Evolutionary conservation across 2,113 vertebrate genomes (phyloP).

Genomic region (Micronisus gabar): DNA sequence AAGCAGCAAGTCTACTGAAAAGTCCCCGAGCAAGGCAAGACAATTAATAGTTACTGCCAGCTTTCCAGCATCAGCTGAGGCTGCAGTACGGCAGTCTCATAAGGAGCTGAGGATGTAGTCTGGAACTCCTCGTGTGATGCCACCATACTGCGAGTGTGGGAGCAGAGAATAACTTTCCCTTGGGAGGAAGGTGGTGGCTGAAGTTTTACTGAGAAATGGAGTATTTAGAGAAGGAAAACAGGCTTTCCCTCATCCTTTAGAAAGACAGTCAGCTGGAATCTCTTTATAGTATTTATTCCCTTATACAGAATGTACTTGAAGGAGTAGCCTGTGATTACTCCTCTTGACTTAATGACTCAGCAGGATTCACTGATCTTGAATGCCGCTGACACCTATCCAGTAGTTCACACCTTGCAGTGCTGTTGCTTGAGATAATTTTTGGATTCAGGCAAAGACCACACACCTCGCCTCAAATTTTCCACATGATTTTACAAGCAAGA

Average conservation of each 20-base stretch:
- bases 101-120: background rate
- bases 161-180: background rate
- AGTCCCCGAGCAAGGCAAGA: background rate
- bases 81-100: background rate
- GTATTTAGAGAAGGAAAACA: background rate
- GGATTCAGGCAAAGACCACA: background rate
- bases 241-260: background rate
- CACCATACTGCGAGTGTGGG: background rate
- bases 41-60: background rate
- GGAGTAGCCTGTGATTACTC: background rate
- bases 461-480: background rate
- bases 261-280: background rate
- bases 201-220: background rate
- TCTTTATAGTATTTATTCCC: background rate
- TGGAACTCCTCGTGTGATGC: fast-evolving
- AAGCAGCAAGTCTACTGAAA: background rate
- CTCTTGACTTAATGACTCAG: background rate
- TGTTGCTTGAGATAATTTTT: background rate
- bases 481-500: background rate
- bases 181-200: background rate
- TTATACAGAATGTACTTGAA: background rate
- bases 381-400: background rate
- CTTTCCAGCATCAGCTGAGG: background rate
- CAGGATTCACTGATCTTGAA: background rate
- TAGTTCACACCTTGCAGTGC: background rate